Evolutionary conservation across 2,888 invertebrate genomes (phyloP).

Genomic region (Myopa testacea): DNA sequence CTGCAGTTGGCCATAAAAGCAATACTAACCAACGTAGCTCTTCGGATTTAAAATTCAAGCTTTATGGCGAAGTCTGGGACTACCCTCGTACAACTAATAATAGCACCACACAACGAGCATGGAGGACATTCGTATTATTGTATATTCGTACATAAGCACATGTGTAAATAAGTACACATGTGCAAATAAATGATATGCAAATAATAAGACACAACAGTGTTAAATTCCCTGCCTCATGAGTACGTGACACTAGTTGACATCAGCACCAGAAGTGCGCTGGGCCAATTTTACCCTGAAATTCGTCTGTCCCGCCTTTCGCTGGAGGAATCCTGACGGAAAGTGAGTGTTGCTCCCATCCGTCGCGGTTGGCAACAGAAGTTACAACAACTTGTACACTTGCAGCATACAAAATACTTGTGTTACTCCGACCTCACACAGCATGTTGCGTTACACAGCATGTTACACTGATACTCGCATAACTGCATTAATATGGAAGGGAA

Average conservation of each 20-base stretch:
- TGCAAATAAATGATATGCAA: not conserved
- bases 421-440: not conserved
- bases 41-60: no score
- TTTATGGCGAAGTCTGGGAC: no score
- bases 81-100: not conserved
- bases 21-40: not conserved
- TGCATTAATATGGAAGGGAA: no score
- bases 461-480: no score
- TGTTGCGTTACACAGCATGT: not conserved
- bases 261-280: not conserved
- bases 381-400: constrained; percentile 7
- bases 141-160: no score
- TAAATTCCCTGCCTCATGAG: not conserved
- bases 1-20: not conserved
- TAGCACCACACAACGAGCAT: not conserved
- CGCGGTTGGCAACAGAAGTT: constrained; percentile 5
- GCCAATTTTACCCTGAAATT: not conserved
- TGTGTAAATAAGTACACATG: not conserved
- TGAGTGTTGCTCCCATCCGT: not conserved
- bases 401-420: constrained; percentile 4
- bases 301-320: not conserved
- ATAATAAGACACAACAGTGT: constrained; percentile 13
- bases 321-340: not conserved
- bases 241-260: constrained; percentile 12
- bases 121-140: no score